Percentiles rank a stretch among this genome's conserved stretches.
These are phyloP conservation scores for Yoshiicerus persimilis DNA, from an alignment of 1,140 invertebrate genomes.

Conservation along the genomic window DNA sequence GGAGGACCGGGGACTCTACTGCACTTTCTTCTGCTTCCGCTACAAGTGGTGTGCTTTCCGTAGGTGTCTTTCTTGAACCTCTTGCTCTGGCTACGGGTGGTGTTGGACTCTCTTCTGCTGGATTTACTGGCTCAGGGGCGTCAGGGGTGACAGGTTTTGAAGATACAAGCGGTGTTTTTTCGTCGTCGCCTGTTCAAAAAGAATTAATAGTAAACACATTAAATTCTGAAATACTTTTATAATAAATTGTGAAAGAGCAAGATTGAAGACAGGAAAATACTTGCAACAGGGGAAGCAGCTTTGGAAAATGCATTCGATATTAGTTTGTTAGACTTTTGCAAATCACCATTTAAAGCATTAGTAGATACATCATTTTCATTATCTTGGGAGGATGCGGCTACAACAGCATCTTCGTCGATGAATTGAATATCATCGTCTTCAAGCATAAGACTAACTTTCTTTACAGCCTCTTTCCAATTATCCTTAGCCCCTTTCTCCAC, in stretches of 20 bases:
- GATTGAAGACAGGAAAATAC: background rate
- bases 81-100: background rate
- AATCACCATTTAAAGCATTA: background rate
- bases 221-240: too few relatives aligned
- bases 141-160: background rate
- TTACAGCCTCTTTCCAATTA: background rate
- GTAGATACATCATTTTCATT: background rate
- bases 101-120: background rate
- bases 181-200: background rate
- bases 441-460: background rate
- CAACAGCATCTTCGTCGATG: background rate
- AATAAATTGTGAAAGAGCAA: background rate
- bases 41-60: background rate
- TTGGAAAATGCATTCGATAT: background rate
- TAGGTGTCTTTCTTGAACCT: background rate
- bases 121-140: background rate
- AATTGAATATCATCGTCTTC: background rate
- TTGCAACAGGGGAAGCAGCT: background rate
- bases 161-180: background rate
- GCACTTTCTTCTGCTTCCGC: background rate
- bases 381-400: background rate
- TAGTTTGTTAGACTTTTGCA: background rate
- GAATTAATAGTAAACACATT: too few relatives aligned
- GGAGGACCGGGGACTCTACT: background rate
- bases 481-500: background rate